Percentiles rank a stretch among this genome's conserved stretches.
Conservation (phyloP, 2,797 vertebrate species). For the Cynodonichthys magdalenae region DNA sequence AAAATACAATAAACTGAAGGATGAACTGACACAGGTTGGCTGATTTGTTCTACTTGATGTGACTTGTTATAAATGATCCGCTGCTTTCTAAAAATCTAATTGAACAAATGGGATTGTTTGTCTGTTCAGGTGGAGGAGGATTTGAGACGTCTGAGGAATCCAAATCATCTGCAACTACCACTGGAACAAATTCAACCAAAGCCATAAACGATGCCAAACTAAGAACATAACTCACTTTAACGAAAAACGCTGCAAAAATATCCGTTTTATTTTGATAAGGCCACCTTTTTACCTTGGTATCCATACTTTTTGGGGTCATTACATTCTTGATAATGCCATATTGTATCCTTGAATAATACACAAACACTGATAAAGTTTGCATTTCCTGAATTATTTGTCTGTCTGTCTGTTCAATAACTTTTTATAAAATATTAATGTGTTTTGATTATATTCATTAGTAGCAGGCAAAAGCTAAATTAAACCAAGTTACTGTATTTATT, state of each 20-base stretch:
- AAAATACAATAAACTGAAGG: constrained; percentile 88
- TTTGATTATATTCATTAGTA: background rate
- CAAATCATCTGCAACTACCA: constrained; percentile 82
- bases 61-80: no score
- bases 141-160: constrained; percentile 81
- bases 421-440: no score
- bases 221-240: constrained; percentile 6
- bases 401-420: background rate
- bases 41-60: background rate
- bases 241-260: constrained; percentile 21
- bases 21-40: constrained; percentile 87
- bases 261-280: constrained; percentile 62
- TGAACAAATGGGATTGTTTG: background rate
- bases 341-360: constrained; percentile 34
- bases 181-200: constrained; percentile 82
- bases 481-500: no score
- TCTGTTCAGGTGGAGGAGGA: constrained; percentile 85
- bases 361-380: constrained; percentile 1
- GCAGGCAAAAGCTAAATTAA: background rate
- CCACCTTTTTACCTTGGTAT: constrained; percentile 57
- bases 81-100: no score
- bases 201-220: constrained; percentile 64
- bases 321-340: constrained; percentile 44
- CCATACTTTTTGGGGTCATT: constrained; percentile 48
- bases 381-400: background rate